Conservation (phyloP, 2,113 vertebrate genomes). For the Trachemys scripta region DNA sequence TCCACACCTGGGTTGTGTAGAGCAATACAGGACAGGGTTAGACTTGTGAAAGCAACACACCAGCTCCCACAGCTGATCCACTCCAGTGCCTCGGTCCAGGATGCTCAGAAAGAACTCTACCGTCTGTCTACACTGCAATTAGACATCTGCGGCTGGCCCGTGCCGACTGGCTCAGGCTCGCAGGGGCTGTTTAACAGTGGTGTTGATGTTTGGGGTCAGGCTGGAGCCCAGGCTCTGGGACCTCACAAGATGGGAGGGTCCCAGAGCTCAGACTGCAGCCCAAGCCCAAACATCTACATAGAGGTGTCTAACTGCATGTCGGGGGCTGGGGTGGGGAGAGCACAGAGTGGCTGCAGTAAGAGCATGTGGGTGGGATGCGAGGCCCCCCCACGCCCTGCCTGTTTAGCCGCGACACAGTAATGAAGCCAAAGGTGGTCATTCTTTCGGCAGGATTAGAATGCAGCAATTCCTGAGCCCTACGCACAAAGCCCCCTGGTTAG, state of each 20-base stretch:
- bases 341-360: background rate
- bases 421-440: background rate
- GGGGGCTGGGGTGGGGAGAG: too few species aligned
- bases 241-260: too few species aligned
- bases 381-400: background rate
- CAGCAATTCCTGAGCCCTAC: background rate
- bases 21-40: background rate
- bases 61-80: background rate
- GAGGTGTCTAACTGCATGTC: background rate
- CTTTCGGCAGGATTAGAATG: background rate
- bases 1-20: background rate
- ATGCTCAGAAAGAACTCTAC: background rate
- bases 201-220: background rate
- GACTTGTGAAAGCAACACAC: background rate
- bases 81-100: background rate
- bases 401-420: background rate
- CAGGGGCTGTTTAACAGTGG: background rate
- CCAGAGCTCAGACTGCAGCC: background rate
- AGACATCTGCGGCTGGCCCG: background rate
- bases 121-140: too few species aligned
- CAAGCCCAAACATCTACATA: background rate
- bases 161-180: background rate
- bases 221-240: background rate
- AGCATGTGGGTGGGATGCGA: too few species aligned
- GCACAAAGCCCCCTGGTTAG: background rate